A percentile compares a stretch with the other conserved stretches of the same genome.
These are phyloP conservation scores for Agriopis marginaria DNA, from an alignment of 2,888 invertebrate genomes.

Conservation along the genomic window DNA sequence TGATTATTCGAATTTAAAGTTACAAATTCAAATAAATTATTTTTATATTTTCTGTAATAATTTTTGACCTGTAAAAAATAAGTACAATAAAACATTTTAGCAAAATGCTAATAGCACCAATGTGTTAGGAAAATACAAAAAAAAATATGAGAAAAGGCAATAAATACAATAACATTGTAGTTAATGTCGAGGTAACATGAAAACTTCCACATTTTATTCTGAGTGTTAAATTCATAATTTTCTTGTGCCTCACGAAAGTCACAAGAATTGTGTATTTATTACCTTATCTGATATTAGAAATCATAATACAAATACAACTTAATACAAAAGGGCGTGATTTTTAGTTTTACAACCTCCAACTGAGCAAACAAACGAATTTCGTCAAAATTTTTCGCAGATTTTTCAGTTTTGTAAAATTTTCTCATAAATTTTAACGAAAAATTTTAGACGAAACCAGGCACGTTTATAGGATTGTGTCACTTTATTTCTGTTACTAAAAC, in stretches of 20 bases:
- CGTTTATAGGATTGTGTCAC: constrained; percentile 67
- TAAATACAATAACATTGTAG: constrained; percentile 2
- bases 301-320: constrained; percentile 39
- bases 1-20: too few species aligned
- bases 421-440: constrained; percentile 48
- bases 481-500: constrained; percentile 39
- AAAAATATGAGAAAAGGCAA: constrained; percentile 25
- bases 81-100: constrained; percentile 58
- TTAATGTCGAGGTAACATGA: not conserved
- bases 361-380: constrained; percentile 73
- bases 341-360: constrained; percentile 73
- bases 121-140: constrained; percentile 58
- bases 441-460: constrained; percentile 68
- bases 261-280: constrained; percentile 8
- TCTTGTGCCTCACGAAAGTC: not conserved
- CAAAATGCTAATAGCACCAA: constrained; percentile 80
- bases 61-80: constrained; percentile 43
- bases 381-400: constrained; percentile 49
- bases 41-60: constrained; percentile 12
- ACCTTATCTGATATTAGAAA: constrained; percentile 16
- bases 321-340: constrained; percentile 47
- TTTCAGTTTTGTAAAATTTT: constrained; percentile 19
- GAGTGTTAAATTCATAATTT: not conserved
- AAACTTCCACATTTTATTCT: not conserved
- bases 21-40: not conserved